Percentiles rank a stretch among this genome's conserved stretches.
These are phyloP conservation scores for Ischnus inquisitorius DNA, from an alignment of 2,888 invertebrate genomes.

Conservation along the genomic window DNA sequence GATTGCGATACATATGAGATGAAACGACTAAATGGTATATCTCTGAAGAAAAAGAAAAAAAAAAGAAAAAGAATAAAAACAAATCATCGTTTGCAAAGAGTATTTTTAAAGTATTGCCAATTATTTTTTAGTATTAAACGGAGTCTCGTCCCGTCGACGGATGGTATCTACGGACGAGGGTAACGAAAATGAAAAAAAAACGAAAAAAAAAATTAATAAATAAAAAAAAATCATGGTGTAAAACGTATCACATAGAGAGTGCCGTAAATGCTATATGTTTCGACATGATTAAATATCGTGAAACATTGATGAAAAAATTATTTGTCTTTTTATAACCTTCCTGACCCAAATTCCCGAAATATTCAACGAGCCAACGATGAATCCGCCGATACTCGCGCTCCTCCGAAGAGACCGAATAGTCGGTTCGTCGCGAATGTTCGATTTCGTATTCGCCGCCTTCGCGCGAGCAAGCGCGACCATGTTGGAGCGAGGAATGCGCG, in stretches of 20 bases:
- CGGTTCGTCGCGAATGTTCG: not conserved
- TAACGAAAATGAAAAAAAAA: slow-evolving; percentile 69
- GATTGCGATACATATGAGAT: slow-evolving; percentile 69
- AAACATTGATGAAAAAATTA: slow-evolving; percentile 74
- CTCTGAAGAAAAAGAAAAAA: slow-evolving; percentile 60
- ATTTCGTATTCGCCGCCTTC: slow-evolving; percentile 72
- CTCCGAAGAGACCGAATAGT: not conserved
- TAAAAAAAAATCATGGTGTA: slow-evolving; percentile 69
- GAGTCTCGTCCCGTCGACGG: slow-evolving; percentile 71
- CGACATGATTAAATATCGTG: slow-evolving; percentile 81
- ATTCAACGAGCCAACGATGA: not conserved
- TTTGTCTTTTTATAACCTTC: slow-evolving; percentile 32
- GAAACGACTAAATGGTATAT: slow-evolving; percentile 61
- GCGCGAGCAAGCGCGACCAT: slow-evolving; percentile 30
- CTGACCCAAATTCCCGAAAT: slow-evolving; percentile 21
- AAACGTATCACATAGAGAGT: slow-evolving; percentile 78
- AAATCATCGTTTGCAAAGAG: slow-evolving; percentile 83
- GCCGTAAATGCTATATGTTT: slow-evolving; percentile 75
- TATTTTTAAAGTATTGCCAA: slow-evolving; percentile 85
- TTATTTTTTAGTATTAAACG: slow-evolving; percentile 85
- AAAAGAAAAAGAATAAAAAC: slow-evolving; percentile 52
- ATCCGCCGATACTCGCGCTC: not conserved
- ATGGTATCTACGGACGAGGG: slow-evolving; percentile 74
- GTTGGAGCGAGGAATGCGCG: slow-evolving; percentile 52
- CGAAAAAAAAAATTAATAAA: slow-evolving; percentile 56